Base-by-base conservation (phyloP, 2,888 invertebrate genomes). In the Caenorhabditis japonica region DNA sequence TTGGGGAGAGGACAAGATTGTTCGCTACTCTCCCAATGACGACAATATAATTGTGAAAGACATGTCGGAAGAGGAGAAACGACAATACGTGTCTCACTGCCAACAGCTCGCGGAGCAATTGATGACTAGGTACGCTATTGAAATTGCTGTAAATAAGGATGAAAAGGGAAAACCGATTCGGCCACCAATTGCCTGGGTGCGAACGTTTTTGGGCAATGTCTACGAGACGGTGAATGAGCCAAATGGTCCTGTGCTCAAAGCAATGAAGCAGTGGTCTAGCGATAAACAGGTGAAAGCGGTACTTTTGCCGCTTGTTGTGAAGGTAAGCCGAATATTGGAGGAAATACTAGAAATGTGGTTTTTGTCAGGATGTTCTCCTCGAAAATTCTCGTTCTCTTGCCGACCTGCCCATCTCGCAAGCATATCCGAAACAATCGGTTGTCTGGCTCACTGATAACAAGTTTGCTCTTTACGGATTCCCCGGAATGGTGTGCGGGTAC, bases 111-210 rank as follows among this genome's bases (percentile, higher is more conserved):
- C 41, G 12, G 71, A 78, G n/a, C 46, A 21, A 19, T 36, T 70
- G 47, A 43, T 76, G 41, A 64, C 53, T 13, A 77, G 83, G 8
- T 79, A 68, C 55, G 81, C 79, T n/a, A 81, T 83, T 39, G 77
- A 77, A 44, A 21, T 49, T 30, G 51, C 25, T 3, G 51, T 17
- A 0, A 34, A 52, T 15, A 44, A 38, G 13, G 52, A 59, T 7
- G 25, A 33, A 17, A 44, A 41, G 4, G 53, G 46, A 2, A 64
- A 58, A 19, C 41, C 39, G 23, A 38, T 51, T 4, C 39, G 27
- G 1, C 41, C 52, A 15, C 56, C 62, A 8, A 41, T 83, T 13
- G 80, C 64, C 0, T 72, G 70, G 59, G 77, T 76, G 13, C 55
- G 75, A 15, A 60, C 62, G 10, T 78, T 79, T 59, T 53, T 75